Conservation (phyloP, 1,140 invertebrate species). For the Lordiphosa mommai region DNA sequence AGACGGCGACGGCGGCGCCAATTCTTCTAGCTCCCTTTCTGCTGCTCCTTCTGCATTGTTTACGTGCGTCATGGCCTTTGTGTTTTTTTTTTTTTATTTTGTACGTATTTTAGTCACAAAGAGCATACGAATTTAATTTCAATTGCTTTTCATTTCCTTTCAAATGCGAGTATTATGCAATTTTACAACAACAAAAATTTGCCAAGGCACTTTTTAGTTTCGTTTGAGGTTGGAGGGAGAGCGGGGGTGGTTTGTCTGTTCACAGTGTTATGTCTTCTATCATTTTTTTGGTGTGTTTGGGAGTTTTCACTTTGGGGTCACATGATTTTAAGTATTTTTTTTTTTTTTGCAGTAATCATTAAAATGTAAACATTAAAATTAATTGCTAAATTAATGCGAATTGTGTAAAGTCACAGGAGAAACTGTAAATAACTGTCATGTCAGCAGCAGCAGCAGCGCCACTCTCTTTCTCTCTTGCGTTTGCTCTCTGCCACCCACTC, state of each 20-base stretch:
- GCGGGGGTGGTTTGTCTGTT: conserved; percentile 5
- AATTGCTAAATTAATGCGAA: conserved; percentile 69
- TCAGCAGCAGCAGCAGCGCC: conserved; percentile 2
- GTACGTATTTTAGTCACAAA: background rate
- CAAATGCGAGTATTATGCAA: conserved; percentile 52
- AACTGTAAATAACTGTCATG: conserved; percentile 51
- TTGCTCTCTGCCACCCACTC: conserved; percentile 30
- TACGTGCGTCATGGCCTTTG: conserved; percentile 61
- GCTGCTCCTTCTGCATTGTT: conserved; percentile 42
- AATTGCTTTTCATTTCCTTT: conserved; percentile 21
- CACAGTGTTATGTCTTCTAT: background rate
- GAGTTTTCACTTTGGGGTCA: conserved; percentile 24
- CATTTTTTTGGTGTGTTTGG: conserved; percentile 1
- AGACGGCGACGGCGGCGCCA: conserved; percentile 15
- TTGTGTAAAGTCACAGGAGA: conserved; percentile 56
- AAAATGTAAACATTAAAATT: conserved; percentile 51
- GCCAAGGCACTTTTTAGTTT: conserved; percentile 51
- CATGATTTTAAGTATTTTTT: conserved; percentile 43
- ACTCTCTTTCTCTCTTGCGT: conserved; percentile 1
- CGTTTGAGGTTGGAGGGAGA: conserved; percentile 9
- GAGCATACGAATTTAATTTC: conserved; percentile 14
- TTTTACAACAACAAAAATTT: conserved; percentile 48
- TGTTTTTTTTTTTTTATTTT: conserved; percentile 16
- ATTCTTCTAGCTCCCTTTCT: conserved; percentile 1
- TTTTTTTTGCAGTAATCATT: conserved; percentile 12